A percentile compares a stretch with the other conserved stretches of the same genome.
These are phyloP conservation scores for Chanos chanos DNA, from an alignment of 2,797 vertebrate species.

Conservation along the genomic window DNA sequence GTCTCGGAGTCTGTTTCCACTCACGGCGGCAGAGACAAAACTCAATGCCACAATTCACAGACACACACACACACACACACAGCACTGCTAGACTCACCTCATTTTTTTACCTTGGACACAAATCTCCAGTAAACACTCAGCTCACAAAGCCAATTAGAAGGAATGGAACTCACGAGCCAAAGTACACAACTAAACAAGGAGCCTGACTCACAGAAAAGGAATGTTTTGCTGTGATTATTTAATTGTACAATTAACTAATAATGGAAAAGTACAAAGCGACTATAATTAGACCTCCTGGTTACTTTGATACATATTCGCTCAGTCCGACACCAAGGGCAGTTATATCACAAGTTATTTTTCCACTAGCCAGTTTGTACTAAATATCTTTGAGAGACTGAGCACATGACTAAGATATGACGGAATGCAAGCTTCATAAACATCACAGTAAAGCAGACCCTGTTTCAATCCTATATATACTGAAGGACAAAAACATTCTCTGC, in stretches of 20 bases:
- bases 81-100: constrained; percentile 33
- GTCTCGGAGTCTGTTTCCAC: background rate
- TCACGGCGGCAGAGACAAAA: background rate
- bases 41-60: background rate
- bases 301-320: constrained; percentile 38
- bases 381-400: background rate
- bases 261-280: constrained; percentile 48
- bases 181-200: constrained; percentile 55
- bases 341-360: constrained; percentile 43
- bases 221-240: constrained; percentile 55
- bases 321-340: constrained; percentile 44
- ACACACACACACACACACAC: constrained; percentile 17
- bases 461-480: no score
- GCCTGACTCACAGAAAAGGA: constrained; percentile 41
- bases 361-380: background rate
- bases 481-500: no score
- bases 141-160: constrained; percentile 22
- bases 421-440: no score
- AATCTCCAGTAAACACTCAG: constrained; percentile 38
- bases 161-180: constrained; percentile 55
- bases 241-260: constrained; percentile 60
- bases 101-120: no score
- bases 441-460: no score
- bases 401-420: background rate
- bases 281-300: constrained; percentile 45